phyloP scores from a whole-genome alignment of 2,113 vertebrate species.

The Grammomys surdaster region DNA sequence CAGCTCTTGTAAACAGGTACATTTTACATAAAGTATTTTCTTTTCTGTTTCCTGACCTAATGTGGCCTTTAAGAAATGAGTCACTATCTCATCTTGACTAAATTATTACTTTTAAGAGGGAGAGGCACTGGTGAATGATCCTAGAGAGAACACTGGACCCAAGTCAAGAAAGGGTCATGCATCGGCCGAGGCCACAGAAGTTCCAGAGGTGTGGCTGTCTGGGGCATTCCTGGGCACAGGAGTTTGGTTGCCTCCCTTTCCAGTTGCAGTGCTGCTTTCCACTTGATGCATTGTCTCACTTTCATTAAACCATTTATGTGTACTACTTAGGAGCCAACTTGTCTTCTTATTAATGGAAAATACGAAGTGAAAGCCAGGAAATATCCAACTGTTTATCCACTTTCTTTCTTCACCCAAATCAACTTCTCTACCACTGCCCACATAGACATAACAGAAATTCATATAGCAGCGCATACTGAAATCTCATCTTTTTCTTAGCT shows the following conservation, averaged over 20 bases:
- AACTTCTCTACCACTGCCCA: background rate
- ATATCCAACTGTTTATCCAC: background rate
- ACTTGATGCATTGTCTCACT: constrained; percentile 18
- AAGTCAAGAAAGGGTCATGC: background rate
- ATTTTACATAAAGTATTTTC: constrained; percentile 62
- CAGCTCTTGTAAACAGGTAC: background rate
- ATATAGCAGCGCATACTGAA: background rate
- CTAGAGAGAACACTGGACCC: background rate
- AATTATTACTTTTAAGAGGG: constrained; percentile 46
- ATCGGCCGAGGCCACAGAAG: background rate
- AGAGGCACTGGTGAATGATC: background rate
- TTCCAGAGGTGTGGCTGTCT: background rate
- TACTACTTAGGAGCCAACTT: background rate
- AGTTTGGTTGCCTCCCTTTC: background rate
- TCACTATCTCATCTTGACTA: constrained; percentile 20
- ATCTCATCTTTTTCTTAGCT: background rate
- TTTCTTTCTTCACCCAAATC: background rate
- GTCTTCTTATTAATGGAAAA: constrained; percentile 54
- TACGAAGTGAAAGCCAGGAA: background rate
- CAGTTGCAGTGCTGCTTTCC: constrained; percentile 15
- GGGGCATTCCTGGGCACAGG: background rate
- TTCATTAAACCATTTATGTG: background rate
- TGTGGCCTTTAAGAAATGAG: constrained; percentile 44
- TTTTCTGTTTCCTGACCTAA: constrained; percentile 48
- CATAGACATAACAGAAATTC: background rate